Base-by-base conservation (phyloP, 2,113 vertebrate genomes). In the Oncorhynchus kisutch region DNA sequence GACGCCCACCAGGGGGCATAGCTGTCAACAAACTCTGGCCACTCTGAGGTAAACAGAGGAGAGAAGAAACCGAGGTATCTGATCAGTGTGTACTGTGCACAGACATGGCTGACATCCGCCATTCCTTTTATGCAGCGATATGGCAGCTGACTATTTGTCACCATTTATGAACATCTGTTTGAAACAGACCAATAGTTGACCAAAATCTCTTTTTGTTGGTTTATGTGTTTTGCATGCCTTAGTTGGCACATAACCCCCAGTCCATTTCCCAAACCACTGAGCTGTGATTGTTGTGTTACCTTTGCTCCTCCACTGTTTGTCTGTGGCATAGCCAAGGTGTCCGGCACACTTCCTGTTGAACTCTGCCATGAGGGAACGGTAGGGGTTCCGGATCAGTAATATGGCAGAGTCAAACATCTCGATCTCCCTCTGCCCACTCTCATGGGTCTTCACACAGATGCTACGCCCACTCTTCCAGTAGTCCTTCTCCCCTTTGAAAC, bases 401-500 rank as follows among this genome's bases (percentile, higher is more conserved):
- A 99, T 96, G 0, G 97, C 95, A 0, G 97, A 94, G 81, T 98
- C 96, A 0, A 97, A 99, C 94, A 97, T 97, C 76, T 99, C 96
- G 0, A 99, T 96, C 83, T 99, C 97, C 0, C 94, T 95, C 88
- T 92, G 93, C 65, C 98, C 96, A 0, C 98, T 99, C 90, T 99
- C 98, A 0, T 99, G 98, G 1, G 97, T 99, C 89, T 99, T 99
- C 67, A 99, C 94, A 0, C 97, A 98, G 89, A 99, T 95, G 79
- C 96, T 98, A 71, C 98, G 94, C 60, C 96, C 94, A 0, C 96
- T 99, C 90, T 95, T 95, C 98, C 98, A 99, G 87, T 97, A 97
- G 84, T 99, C 97, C 84, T 99, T 99, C 90, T 99, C 97, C 0
- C 97, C 98, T 92, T 97, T 99, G 82, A 99, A 99, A 81, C 98